Percentiles rank a stretch among this genome's conserved stretches.
Evolutionary conservation across 2,113 vertebrate species (phyloP).

Genomic region (Baryphthengus martii): DNA sequence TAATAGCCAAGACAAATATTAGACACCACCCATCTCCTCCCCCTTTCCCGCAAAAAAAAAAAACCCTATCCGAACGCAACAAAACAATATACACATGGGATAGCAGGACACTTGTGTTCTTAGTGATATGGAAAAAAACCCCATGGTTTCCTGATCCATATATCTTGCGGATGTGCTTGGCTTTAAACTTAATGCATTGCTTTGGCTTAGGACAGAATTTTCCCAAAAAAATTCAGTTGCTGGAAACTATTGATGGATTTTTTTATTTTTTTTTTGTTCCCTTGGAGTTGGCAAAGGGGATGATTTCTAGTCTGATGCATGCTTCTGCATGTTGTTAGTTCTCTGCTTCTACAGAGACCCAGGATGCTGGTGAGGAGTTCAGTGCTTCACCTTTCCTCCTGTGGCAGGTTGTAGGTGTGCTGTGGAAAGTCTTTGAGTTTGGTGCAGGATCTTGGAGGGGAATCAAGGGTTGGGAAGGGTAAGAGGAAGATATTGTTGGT

Average conservation of each 20-base stretch:
- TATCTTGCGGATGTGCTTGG: background rate
- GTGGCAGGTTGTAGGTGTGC: background rate
- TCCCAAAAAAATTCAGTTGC: background rate
- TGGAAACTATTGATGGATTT: background rate
- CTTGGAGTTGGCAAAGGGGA: background rate
- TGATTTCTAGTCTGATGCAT: background rate
- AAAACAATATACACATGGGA: background rate
- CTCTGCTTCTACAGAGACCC: background rate
- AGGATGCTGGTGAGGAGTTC: background rate
- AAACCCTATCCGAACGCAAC: background rate
- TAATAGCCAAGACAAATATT: background rate
- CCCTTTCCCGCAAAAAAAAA: rapidly evolving
- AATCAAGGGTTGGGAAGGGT: background rate
- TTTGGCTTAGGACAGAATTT: background rate
- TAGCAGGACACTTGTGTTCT: background rate
- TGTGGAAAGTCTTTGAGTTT: background rate
- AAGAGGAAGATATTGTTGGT: background rate
- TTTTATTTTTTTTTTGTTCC: background rate
- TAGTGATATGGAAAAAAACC: background rate
- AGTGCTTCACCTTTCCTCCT: background rate
- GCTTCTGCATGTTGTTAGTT: background rate
- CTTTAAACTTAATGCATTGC: background rate
- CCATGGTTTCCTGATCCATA: background rate
- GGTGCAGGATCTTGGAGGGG: background rate
- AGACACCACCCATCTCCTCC: no score